Evolutionary conservation across 2,888 invertebrate species (phyloP), one percentile per base, ranked within the genome.

Genomic region (Electrophaes corylata): DNA sequence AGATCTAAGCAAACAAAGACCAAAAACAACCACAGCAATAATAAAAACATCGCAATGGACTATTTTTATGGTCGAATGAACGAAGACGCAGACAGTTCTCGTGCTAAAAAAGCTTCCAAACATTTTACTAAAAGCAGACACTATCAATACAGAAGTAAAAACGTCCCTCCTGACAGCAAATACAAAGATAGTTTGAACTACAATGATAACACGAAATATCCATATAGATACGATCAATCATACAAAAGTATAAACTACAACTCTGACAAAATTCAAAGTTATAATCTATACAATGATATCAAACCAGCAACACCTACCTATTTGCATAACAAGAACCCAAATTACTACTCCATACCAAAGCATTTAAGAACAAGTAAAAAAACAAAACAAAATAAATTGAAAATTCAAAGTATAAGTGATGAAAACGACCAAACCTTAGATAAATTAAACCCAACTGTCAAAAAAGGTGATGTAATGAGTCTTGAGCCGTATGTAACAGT

Each of bases 401-500:
- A 67, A 19, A 60, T 71, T 19, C 11, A 71, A 29, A 48, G 37
- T 6, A 55, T 67, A 2, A 41, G 57, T 1, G 53, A 67, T 48
- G 53, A 57, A 4, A 52, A 31, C 4, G 67, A 73, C 16, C 16
- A 44, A 1, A 60, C 62, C 31, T 54, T 72, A 18, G 43, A 69
- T 1, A 62, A 70, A 44, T 35, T 16, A 10, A 40, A 56, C 12
- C 4, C 14, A 41, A 35, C 33, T 0, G 29, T 10, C 35, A 52
- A 53, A 1, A 57, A 57, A 11, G 4, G n/a, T 6, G 19, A 16
- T 33, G 59, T 1, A 50, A 50, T 31, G 47, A 60, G 67, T 39
- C 16, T 84, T 1, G 55, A 73, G 0, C 56, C 68, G 0, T 75
- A 76, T 55, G 23, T 77, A 4, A 62, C 61, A 14, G 84, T 83